These are phyloP conservation scores for Trilocha varians DNA, from an alignment of 2,888 invertebrate species.

Conservation along the genomic window DNA sequence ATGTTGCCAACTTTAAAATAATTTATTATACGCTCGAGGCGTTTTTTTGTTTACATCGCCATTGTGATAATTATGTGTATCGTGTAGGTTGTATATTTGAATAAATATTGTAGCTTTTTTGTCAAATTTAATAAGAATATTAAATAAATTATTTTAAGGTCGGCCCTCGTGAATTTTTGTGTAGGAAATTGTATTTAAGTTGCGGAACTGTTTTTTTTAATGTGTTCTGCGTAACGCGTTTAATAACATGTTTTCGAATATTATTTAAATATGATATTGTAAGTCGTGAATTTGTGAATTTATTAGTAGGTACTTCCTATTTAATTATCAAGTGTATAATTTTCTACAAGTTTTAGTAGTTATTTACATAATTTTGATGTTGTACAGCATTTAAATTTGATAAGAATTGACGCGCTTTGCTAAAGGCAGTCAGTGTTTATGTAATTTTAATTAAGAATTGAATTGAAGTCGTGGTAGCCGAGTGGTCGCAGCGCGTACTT, in stretches of 20 bases:
- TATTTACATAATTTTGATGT: no score
- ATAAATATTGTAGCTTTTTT: slow-evolving; percentile 29
- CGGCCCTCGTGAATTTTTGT: background rate
- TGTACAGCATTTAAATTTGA: no score
- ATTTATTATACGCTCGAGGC: slow-evolving; percentile 42
- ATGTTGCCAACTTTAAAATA: slow-evolving; percentile 38
- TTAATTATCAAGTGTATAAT: no score
- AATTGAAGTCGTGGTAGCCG: no score
- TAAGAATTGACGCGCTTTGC: no score
- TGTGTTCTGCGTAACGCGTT: background rate
- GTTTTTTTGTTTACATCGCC: slow-evolving; percentile 23
- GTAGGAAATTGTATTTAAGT: background rate
- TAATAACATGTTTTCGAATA: background rate
- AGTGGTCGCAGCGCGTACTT: no score
- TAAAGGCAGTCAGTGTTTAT: no score
- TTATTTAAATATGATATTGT: no score
- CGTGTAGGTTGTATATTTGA: slow-evolving; percentile 23
- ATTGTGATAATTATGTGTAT: slow-evolving; percentile 30
- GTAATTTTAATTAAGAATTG: no score
- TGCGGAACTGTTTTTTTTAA: background rate
- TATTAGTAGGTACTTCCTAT: no score
- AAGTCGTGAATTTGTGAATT: no score
- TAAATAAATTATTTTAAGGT: background rate
- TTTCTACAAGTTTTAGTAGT: no score
- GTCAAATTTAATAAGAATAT: slow-evolving; percentile 12